Evolutionary conservation across 2,888 invertebrate species (phyloP).

Genomic region (Nebria salina): DNA sequence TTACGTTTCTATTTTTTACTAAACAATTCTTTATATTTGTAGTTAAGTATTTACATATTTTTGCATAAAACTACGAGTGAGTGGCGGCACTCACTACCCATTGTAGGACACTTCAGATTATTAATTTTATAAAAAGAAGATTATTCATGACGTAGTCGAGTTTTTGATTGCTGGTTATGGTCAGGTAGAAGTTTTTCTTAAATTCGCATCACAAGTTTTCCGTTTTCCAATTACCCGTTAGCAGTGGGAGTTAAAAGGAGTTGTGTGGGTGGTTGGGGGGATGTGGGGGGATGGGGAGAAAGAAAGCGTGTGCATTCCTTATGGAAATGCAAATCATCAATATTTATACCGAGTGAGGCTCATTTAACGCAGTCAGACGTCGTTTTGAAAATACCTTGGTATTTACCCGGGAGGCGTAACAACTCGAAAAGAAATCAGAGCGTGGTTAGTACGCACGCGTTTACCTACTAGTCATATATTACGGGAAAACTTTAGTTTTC

Average conservation of each 20-base stretch:
- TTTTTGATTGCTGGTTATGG: background rate
- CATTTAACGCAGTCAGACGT: constrained; percentile 24
- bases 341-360: constrained; percentile 42
- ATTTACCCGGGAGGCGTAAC: background rate
- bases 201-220: constrained; percentile 36
- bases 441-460: background rate
- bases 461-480: constrained; percentile 20
- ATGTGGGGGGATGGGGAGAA: background rate
- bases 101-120: too few relatives aligned
- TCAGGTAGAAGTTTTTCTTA: constrained; percentile 26
- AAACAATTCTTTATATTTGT: too few relatives aligned
- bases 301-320: constrained; percentile 11
- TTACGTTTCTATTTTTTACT: too few relatives aligned
- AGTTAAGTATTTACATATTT: too few relatives aligned
- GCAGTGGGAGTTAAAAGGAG: background rate
- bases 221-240: constrained; percentile 42
- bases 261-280: background rate
- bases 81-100: too few relatives aligned
- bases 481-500: constrained; percentile 13
- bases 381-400: background rate
- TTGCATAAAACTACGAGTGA: too few relatives aligned
- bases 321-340: constrained; percentile 47
- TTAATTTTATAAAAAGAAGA: too few relatives aligned
- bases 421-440: background rate
- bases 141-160: too few relatives aligned